Evolutionary conservation across 2,888 invertebrate genomes (phyloP).

Genomic region (Eudemis profundana): DNA sequence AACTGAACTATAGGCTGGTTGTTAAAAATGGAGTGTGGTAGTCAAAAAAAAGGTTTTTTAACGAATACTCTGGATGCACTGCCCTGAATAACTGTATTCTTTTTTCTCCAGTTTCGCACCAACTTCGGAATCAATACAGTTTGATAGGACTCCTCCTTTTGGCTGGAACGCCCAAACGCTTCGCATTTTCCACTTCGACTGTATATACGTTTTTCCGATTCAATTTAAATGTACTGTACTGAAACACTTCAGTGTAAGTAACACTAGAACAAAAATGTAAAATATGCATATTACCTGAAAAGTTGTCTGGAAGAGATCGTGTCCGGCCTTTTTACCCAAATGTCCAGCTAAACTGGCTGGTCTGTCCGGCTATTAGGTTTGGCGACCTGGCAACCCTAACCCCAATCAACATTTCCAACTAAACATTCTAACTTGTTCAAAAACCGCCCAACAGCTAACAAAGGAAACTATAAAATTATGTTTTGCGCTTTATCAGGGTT

Average conservation of each 20-base stretch:
- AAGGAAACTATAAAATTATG: conserved; percentile 14
- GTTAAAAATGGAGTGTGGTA: no score
- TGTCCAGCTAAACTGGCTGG: no score
- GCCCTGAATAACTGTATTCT: neutral
- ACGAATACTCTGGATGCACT: neutral
- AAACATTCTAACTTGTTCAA: neutral
- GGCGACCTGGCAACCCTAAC: no score
- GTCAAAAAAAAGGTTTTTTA: neutral
- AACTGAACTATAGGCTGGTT: no score
- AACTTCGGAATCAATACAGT: conserved; percentile 34
- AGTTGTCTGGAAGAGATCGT: no score
- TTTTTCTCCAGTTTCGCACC: conserved; percentile 7
- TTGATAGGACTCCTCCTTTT: conserved; percentile 31
- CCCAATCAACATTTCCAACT: no score
- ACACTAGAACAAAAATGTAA: no score
- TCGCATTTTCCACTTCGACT: conserved; percentile 24
- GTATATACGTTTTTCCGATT: conserved; percentile 7
- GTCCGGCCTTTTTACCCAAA: no score
- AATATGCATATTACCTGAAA: no score
- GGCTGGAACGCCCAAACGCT: conserved; percentile 4
- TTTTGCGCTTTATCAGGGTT: conserved; percentile 1
- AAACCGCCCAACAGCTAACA: conserved; percentile 5
- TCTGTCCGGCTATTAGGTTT: no score
- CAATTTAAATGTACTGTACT: neutral
- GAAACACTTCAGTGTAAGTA: neutral